These are phyloP conservation scores for Coregonus clupeaformis DNA, from an alignment of 2,113 vertebrate genomes.

Conservation along the genomic window DNA sequence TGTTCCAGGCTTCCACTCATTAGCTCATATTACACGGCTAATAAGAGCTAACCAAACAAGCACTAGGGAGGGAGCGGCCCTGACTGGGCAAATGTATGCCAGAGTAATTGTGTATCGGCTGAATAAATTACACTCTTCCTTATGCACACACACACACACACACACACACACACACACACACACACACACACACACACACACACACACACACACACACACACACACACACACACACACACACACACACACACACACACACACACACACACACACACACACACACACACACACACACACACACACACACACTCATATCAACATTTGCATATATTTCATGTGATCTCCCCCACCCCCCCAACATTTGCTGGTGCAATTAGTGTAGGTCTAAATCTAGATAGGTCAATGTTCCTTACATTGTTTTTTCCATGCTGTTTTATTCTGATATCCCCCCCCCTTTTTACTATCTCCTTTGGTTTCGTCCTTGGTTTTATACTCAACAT, in stretches of 20 bases:
- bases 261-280: background rate
- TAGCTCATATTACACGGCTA: constrained; percentile 64
- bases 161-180: constrained; percentile 33
- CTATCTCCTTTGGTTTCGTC: too few species aligned
- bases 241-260: constrained; percentile 34
- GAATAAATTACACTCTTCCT: constrained; percentile 47
- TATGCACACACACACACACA: background rate
- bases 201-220: too few species aligned
- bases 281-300: too few species aligned
- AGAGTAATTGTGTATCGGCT: constrained; percentile 20
- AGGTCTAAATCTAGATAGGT: too few species aligned
- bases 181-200: too few species aligned
- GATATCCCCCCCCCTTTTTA: too few species aligned
- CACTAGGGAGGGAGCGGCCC: constrained; percentile 10
- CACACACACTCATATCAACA: too few species aligned
- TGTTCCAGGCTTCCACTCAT: constrained; percentile 52
- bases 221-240: background rate
- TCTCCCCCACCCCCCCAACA: constrained; percentile 6
- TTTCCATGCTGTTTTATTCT: too few species aligned
- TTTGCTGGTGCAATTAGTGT: constrained; percentile 33
- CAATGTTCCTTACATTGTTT: too few species aligned
- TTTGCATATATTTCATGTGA: constrained; percentile 22
- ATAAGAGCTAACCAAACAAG: constrained; percentile 54
- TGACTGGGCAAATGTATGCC: constrained; percentile 43
- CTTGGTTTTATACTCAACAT: too few species aligned